Percentiles rank a stretch among this genome's conserved stretches.
Conservation (phyloP, 2,888 invertebrate species). For the Drosophila demipolita region DNA sequence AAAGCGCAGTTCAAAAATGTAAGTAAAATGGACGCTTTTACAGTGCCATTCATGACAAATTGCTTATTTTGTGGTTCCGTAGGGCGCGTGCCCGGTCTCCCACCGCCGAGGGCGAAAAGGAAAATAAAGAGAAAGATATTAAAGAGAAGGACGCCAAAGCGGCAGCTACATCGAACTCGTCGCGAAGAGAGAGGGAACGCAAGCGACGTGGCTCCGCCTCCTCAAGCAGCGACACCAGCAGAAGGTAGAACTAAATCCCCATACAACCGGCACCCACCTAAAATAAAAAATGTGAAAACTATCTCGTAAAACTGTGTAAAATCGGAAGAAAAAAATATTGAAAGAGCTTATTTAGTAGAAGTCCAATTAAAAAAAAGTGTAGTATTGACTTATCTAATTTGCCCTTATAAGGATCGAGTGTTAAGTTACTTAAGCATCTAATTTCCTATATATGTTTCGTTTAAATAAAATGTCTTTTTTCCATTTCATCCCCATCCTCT, state of each 20-base stretch:
- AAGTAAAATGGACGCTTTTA: constrained; percentile 27
- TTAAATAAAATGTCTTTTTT: constrained; percentile 23
- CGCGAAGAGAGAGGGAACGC: constrained; percentile 82
- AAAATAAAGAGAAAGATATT: constrained; percentile 88
- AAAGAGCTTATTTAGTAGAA: not conserved
- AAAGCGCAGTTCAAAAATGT: constrained; percentile 44
- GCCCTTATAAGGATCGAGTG: not conserved
- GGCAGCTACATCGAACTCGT: constrained; percentile 64
- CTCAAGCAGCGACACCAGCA: constrained; percentile 92
- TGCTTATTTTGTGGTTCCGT: constrained; percentile 8
- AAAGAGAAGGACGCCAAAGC: constrained; percentile 80
- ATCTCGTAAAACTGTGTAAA: not conserved
- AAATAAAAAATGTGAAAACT: not conserved
- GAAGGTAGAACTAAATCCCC: constrained; percentile 86
- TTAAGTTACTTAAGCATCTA: not conserved
- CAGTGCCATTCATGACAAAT: constrained; percentile 11
- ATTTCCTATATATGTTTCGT: not conserved
- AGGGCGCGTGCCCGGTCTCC: constrained; percentile 92
- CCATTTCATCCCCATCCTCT: constrained; percentile 10
- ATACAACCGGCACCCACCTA: not conserved
- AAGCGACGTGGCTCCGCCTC: constrained; percentile 89
- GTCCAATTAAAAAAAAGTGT: not conserved
- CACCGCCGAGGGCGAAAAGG: constrained; percentile 89
- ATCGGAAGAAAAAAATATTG: too few species aligned
- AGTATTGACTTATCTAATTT: not conserved